Percentiles rank a stretch among this genome's conserved stretches.
Evolutionary conservation across 2,888 invertebrate species (phyloP).

Genomic region (Chrysodeixis includens): DNA sequence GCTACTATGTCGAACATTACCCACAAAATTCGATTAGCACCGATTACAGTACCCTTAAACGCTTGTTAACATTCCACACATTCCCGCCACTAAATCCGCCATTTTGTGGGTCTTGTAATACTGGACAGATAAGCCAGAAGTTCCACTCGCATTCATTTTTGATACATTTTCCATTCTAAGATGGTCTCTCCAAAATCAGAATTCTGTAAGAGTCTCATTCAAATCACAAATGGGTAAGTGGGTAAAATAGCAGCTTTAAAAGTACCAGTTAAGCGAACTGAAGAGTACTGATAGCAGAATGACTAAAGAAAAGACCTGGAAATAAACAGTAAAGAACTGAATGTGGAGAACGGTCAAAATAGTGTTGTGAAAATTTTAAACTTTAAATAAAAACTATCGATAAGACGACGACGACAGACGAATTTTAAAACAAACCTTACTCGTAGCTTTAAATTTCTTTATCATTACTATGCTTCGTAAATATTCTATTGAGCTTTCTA

Average conservation of each 20-base stretch:
- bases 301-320: too few relatives aligned
- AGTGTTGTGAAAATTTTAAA: too few relatives aligned
- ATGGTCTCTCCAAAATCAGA: too few relatives aligned
- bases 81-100: slow-evolving; percentile 35
- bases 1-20: slow-evolving; percentile 30
- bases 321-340: too few relatives aligned
- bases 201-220: too few relatives aligned
- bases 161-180: neutral
- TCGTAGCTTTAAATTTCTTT: too few relatives aligned
- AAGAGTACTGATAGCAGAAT: too few relatives aligned
- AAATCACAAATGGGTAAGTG: too few relatives aligned
- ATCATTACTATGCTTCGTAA: neutral
- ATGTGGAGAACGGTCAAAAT: too few relatives aligned
- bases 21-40: slow-evolving; percentile 50
- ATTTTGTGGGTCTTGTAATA: slow-evolving; percentile 31
- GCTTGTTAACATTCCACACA: slow-evolving; percentile 50
- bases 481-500: slow-evolving; percentile 17
- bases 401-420: neutral
- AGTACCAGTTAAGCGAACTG: too few relatives aligned
- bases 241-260: too few relatives aligned
- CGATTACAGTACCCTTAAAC: slow-evolving; percentile 47
- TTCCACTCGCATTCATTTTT: neutral
- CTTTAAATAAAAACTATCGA: neutral
- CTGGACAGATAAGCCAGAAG: slow-evolving; percentile 17
- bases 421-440: too few relatives aligned